Percentiles rank a stretch among this genome's conserved stretches.
Evolutionary conservation across 1,140 invertebrate species (phyloP).

Genomic region (Drosophila tani): DNA sequence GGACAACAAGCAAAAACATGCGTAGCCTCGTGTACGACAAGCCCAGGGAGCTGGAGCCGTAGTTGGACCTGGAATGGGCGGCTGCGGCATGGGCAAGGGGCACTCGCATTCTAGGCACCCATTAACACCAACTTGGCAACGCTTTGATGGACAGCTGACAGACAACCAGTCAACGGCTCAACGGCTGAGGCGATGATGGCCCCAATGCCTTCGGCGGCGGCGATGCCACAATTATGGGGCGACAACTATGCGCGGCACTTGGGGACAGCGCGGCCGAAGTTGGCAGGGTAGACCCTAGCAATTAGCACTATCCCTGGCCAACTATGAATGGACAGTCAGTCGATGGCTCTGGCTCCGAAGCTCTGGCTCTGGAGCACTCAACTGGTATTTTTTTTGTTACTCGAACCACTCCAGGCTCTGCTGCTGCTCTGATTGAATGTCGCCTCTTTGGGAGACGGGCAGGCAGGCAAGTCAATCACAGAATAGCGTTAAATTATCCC

Average conservation of each 20-base stretch:
- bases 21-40: slow-evolving; percentile 75
- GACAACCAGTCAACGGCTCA: slow-evolving; percentile 68
- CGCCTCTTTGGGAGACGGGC: slow-evolving; percentile 17
- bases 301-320: slow-evolving; percentile 66
- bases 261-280: slow-evolving; percentile 53
- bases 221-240: slow-evolving; percentile 73
- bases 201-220: slow-evolving; percentile 32
- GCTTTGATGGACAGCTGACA: slow-evolving; percentile 82
- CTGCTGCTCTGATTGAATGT: slow-evolving; percentile 38
- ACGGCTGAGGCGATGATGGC: slow-evolving; percentile 50
- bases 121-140: slow-evolving; percentile 81
- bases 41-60: slow-evolving; percentile 22
- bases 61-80: slow-evolving; percentile 17
- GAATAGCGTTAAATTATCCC: slow-evolving; percentile 41
- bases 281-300: slow-evolving; percentile 57
- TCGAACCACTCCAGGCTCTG: slow-evolving; percentile 6
- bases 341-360: slow-evolving; percentile 2
- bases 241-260: slow-evolving; percentile 81
- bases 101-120: slow-evolving; percentile 76
- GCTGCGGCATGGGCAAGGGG: slow-evolving; percentile 19
- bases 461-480: slow-evolving; percentile 37
- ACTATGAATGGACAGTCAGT: slow-evolving; percentile 66
- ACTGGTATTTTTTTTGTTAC: slow-evolving; percentile 3
- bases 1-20: slow-evolving; percentile 82
- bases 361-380: slow-evolving; percentile 31